A percentile compares a stretch with the other conserved stretches of the same genome.
Conservation (phyloP, 2,888 invertebrate species). For the Camponotus fellah region DNA sequence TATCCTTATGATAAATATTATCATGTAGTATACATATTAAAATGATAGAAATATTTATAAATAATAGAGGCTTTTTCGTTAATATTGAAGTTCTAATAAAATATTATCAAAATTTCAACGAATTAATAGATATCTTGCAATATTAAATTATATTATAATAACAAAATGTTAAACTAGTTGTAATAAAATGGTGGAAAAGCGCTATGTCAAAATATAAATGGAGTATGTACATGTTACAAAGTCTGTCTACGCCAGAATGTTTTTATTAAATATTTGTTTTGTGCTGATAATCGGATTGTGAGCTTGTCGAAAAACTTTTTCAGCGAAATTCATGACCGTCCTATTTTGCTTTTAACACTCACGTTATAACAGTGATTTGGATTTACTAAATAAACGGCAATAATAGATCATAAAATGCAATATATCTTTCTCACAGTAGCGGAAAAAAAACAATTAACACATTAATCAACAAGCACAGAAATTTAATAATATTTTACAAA, state of each 20-base stretch:
- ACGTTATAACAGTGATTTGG: neutral
- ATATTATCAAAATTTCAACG: conserved; percentile 13
- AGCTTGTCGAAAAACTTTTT: conserved; percentile 4
- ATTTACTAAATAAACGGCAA: neutral
- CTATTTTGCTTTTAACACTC: conserved; percentile 26
- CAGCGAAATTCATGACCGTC: neutral
- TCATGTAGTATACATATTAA: neutral
- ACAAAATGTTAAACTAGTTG: conserved; percentile 17
- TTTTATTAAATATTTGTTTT: conserved; percentile 32
- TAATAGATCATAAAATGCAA: neutral
- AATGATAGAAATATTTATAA: neutral
- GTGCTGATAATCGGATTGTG: conserved; percentile 30
- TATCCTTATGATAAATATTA: neutral
- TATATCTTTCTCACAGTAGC: neutral
- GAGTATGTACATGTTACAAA: conserved; percentile 11
- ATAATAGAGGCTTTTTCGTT: neutral
- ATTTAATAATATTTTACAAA: neutral
- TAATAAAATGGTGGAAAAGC: conserved; percentile 14
- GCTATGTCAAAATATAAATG: conserved; percentile 15
- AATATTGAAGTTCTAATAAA: neutral
- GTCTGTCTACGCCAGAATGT: neutral
- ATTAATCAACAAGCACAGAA: neutral
- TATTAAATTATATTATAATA: conserved; percentile 38
- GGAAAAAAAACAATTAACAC: neutral
- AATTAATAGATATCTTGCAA: conserved; percentile 21